A percentile compares a stretch with the other conserved stretches of the same genome.
phyloP scores from a whole-genome alignment of 2,888 invertebrate species.

The Drosophila monieri region DNA sequence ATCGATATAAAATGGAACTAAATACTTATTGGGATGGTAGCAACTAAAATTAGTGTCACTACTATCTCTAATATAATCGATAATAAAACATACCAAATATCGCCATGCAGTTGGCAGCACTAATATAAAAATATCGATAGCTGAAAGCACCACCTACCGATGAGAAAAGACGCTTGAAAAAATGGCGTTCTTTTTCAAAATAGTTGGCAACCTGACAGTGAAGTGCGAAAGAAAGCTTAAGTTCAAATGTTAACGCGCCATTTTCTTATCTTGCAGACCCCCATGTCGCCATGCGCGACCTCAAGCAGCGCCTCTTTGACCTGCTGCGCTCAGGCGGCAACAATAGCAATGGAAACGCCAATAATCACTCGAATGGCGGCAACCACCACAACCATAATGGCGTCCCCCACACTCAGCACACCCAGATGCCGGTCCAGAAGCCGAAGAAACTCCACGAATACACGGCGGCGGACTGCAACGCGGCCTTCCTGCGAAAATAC shows the following conservation, averaged over 20 bases:
- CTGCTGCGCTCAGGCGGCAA: constrained; percentile 80
- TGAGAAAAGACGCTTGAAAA: too few relatives aligned
- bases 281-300: constrained; percentile 79
- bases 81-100: background rate
- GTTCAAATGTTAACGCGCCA: background rate
- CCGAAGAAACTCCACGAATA: constrained; percentile 83
- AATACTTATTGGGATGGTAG: too few relatives aligned
- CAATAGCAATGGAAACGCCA: constrained; percentile 40
- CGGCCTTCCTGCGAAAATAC: constrained; percentile 82
- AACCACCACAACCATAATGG: constrained; percentile 11
- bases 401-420: constrained; percentile 18
- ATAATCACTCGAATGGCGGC: constrained; percentile 16
- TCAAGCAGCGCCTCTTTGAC: constrained; percentile 83
- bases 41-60: too few relatives aligned
- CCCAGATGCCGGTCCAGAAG: constrained; percentile 55
- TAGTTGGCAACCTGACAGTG: background rate
- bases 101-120: background rate
- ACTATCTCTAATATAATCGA: background rate
- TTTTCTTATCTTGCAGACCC: constrained; percentile 36
- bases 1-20: background rate
- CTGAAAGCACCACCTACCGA: background rate
- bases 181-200: background rate
- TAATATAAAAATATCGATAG: background rate
- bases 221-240: background rate
- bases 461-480: constrained; percentile 80